These are phyloP conservation scores for Octopus bimaculoides DNA, from an alignment of 1,140 invertebrate genomes.

Conservation along the genomic window DNA sequence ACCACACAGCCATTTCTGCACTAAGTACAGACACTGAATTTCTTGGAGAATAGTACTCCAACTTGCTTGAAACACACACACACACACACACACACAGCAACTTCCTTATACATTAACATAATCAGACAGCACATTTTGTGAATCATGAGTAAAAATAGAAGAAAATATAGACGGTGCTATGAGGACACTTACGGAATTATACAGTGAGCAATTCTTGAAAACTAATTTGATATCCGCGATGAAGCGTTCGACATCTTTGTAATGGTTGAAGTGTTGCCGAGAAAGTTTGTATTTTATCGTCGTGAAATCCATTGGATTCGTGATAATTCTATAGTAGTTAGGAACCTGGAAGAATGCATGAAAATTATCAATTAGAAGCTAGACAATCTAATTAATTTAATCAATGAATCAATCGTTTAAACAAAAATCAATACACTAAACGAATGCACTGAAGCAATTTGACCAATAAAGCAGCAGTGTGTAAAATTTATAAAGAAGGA, in stretches of 20 bases:
- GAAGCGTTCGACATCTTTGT: constrained; percentile 73
- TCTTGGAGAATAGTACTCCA: no score
- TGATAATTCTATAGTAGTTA: constrained; percentile 75
- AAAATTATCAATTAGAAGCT: not conserved
- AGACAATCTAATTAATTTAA: no score
- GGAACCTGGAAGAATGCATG: constrained; percentile 62
- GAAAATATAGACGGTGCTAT: not conserved
- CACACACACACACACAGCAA: no score
- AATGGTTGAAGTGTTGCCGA: constrained; percentile 69
- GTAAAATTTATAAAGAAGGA: no score
- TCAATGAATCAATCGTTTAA: no score
- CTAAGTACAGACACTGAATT: no score
- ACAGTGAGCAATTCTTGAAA: constrained; percentile 82
- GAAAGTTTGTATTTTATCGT: constrained; percentile 76
- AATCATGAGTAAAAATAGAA: not conserved
- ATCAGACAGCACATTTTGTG: not conserved
- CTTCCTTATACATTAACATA: not conserved
- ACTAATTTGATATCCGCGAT: constrained; percentile 79
- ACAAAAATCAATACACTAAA: no score
- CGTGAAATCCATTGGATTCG: constrained; percentile 80
- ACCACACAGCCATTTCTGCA: no score
- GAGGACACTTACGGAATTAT: constrained; percentile 72
- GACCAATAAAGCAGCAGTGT: no score
- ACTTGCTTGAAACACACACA: no score
- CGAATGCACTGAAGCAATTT: no score